Conservation (phyloP, 2,888 invertebrate species). For the Masnerella sp. region DNA sequence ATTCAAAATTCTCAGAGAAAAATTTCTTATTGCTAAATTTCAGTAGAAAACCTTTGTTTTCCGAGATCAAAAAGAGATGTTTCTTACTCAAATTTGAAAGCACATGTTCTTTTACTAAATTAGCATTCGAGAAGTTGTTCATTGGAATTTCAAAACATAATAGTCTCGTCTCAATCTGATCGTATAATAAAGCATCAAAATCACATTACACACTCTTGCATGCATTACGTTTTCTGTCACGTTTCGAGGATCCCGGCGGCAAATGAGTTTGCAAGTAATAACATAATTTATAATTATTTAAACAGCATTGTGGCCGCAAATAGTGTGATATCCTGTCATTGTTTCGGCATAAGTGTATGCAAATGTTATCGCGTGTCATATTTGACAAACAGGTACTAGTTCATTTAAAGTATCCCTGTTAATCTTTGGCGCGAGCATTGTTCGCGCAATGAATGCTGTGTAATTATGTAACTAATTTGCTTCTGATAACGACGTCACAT, state of each 20-base stretch:
- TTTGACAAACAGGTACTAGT: slow-evolving; percentile 53
- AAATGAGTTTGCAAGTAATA: slow-evolving; percentile 23
- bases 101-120: too few relatives aligned
- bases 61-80: too few relatives aligned
- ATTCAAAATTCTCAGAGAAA: too few relatives aligned
- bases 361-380: slow-evolving; percentile 54
- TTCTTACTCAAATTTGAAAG: too few relatives aligned
- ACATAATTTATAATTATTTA: slow-evolving; percentile 42
- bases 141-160: too few relatives aligned
- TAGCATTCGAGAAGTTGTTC: too few relatives aligned
- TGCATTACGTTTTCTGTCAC: slow-evolving; percentile 1
- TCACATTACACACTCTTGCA: too few relatives aligned
- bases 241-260: background rate
- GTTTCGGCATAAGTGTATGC: slow-evolving; percentile 46
- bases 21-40: too few relatives aligned
- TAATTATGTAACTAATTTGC: slow-evolving; percentile 61
- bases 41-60: too few relatives aligned
- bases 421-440: slow-evolving; percentile 52
- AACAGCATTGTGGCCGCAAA: slow-evolving; percentile 18
- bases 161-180: too few relatives aligned
- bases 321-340: slow-evolving; percentile 38
- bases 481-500: slow-evolving; percentile 57
- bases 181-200: too few relatives aligned
- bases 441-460: slow-evolving; percentile 48
- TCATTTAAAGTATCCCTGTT: slow-evolving; percentile 54